These are phyloP conservation scores for Gambusia yucatana DNA, from an alignment of 2,797 vertebrate species.

Conservation along the genomic window DNA sequence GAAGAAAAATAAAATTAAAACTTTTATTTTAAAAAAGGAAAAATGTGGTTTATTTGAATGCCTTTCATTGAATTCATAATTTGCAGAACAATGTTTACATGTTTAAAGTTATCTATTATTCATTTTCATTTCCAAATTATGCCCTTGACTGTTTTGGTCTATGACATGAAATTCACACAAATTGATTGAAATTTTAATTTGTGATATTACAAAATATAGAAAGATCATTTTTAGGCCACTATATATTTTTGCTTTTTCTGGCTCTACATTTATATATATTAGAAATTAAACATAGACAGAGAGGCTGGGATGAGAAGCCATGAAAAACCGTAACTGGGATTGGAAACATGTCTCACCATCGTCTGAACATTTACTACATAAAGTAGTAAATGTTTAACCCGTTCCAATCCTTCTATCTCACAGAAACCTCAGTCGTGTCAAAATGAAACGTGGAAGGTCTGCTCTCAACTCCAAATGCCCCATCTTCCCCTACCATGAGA, in stretches of 20 bases:
- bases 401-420: background rate
- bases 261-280: background rate
- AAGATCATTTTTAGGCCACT: background rate
- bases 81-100: no score
- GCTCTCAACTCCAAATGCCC: conserved; percentile 69
- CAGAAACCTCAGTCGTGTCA: conserved; percentile 45
- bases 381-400: background rate
- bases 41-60: no score
- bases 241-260: background rate
- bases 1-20: no score
- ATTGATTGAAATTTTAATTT: background rate
- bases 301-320: background rate
- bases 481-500: conserved; percentile 61
- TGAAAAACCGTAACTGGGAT: background rate
- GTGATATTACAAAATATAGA: background rate
- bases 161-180: background rate
- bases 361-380: background rate
- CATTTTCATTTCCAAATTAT: background rate
- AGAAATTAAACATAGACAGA: background rate
- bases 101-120: background rate
- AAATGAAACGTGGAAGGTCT: conserved; percentile 85
- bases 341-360: background rate
- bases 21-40: no score
- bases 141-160: background rate
- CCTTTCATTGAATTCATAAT: no score